Percentiles rank a stretch among this genome's conserved stretches.
Conservation (phyloP, 1,140 invertebrate species). For the Temnothorax nylanderi region DNA sequence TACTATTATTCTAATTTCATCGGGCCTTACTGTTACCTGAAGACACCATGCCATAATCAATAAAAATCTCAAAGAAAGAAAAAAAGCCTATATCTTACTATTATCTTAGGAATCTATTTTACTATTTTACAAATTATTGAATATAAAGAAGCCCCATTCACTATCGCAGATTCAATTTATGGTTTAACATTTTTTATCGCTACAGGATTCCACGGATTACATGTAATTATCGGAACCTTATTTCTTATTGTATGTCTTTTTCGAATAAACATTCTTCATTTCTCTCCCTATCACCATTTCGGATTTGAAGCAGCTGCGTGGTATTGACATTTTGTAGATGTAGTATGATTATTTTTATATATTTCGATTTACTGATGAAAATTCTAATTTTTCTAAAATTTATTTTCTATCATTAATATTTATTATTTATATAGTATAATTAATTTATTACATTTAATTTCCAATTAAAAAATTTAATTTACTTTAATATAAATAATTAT, state of each 20-base stretch:
- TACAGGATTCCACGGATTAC: conserved; percentile 91
- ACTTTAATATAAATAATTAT: too few species aligned
- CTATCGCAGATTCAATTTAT: conserved; percentile 88
- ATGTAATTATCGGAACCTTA: conserved; percentile 87
- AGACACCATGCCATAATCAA: too few species aligned
- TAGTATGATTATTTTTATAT: conserved; percentile 90
- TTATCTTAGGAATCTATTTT: conserved; percentile 87
- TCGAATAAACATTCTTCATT: conserved; percentile 85
- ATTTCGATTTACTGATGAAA: conserved; percentile 90
- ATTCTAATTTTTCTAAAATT: conserved; percentile 54
- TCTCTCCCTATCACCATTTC: conserved; percentile 86
- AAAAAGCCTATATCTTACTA: conserved; percentile 85
- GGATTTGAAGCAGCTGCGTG: conserved; percentile 90
- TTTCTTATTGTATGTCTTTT: conserved; percentile 85
- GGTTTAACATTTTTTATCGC: conserved; percentile 90
- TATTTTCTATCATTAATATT: too few species aligned
- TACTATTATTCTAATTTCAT: too few species aligned
- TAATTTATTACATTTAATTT: conserved; percentile 89
- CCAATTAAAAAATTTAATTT: too few species aligned
- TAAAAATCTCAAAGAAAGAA: conserved; percentile 74
- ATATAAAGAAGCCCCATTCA: conserved; percentile 86
- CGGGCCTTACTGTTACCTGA: too few species aligned
- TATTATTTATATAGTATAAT: conserved; percentile 89
- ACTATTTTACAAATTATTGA: conserved; percentile 82
- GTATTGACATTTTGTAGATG: conserved; percentile 92